These are phyloP conservation scores for Thermophis baileyi DNA, from an alignment of 2,113 vertebrate species.

Conservation along the genomic window DNA sequence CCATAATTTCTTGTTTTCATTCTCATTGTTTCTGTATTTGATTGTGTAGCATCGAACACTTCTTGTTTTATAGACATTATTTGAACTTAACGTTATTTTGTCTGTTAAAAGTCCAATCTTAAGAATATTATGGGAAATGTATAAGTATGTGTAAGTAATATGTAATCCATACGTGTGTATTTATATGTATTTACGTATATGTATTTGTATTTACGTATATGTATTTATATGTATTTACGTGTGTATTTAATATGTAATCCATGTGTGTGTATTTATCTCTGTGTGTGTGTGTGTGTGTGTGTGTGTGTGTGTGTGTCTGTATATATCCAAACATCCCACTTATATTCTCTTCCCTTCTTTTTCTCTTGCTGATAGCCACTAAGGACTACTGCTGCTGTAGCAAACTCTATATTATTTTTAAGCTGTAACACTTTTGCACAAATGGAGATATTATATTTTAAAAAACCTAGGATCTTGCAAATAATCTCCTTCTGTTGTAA, in stretches of 20 bases:
- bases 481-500: neutral
- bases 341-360: neutral
- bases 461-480: neutral
- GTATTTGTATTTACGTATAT: too few species aligned
- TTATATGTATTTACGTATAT: too few species aligned
- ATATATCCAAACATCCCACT: neutral
- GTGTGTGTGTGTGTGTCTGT: neutral
- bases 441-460: neutral
- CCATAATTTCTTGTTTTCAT: neutral
- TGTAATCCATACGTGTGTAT: too few species aligned
- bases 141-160: too few species aligned
- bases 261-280: too few species aligned
- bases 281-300: neutral
- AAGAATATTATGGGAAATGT: neutral
- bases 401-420: neutral
- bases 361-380: neutral
- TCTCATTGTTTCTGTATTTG: neutral
- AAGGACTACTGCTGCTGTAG: neutral
- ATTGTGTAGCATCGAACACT: neutral
- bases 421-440: neutral
- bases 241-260: too few species aligned
- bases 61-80: neutral
- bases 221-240: too few species aligned
- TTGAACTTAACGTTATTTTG: neutral
- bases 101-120: neutral